Percentiles rank a stretch among this genome's conserved stretches.
Conservation (phyloP, 2,888 invertebrate species). For the Macrosoma leucophasiata region DNA sequence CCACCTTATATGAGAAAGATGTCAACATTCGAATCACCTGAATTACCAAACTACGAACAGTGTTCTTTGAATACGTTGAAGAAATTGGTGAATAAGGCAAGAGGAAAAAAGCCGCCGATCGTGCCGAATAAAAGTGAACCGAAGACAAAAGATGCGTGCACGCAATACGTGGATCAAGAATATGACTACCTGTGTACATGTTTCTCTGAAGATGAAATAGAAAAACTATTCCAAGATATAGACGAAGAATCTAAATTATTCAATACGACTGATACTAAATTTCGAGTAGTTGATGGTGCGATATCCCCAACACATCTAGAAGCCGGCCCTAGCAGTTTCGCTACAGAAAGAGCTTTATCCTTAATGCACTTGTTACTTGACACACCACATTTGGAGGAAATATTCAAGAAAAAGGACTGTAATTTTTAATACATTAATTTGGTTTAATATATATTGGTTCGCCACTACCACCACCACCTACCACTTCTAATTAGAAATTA, state of each 20-base stretch:
- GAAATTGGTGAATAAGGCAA: constrained; percentile 39
- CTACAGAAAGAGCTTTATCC: constrained; percentile 38
- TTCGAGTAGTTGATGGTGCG: constrained; percentile 30
- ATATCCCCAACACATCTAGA: constrained; percentile 31
- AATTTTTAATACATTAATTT: constrained; percentile 11
- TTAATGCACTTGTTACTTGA: constrained; percentile 37
- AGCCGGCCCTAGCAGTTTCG: constrained; percentile 34
- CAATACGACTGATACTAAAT: constrained; percentile 18
- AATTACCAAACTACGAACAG: constrained; percentile 47
- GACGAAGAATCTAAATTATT: constrained; percentile 21
- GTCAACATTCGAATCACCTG: constrained; percentile 41
- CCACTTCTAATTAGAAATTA: no score
- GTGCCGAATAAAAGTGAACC: constrained; percentile 26
- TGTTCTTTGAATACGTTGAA: constrained; percentile 41
- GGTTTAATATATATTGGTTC: background rate
- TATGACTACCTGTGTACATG: constrained; percentile 49
- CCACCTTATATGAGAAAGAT: constrained; percentile 55
- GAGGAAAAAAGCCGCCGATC: constrained; percentile 27
- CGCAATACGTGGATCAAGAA: constrained; percentile 46
- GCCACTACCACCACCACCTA: no score
- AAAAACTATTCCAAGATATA: constrained; percentile 30
- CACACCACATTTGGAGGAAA: constrained; percentile 42
- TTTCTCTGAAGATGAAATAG: constrained; percentile 43
- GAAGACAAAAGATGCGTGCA: constrained; percentile 38
- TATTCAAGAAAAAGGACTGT: constrained; percentile 46